A percentile compares a stretch with the other conserved stretches of the same genome.
These are phyloP conservation scores for Nomada hirtipes DNA, from an alignment of 2,888 invertebrate genomes.

Conservation along the genomic window DNA sequence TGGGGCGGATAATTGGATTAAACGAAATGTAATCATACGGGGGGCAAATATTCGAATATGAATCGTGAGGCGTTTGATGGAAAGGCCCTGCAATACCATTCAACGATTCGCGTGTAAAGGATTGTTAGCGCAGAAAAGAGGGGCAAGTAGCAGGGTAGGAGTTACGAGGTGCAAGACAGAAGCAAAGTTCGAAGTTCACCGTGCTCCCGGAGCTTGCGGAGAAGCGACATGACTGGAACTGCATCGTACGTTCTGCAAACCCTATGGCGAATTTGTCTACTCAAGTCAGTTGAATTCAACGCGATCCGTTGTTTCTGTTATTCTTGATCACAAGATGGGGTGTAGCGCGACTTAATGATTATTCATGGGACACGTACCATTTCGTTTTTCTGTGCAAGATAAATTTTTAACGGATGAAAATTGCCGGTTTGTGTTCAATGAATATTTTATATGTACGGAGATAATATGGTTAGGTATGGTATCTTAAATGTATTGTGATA, in stretches of 20 bases:
- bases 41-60: conserved; percentile 4
- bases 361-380: not conserved
- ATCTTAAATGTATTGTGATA: too few species aligned
- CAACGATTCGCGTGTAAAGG: conserved; percentile 8
- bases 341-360: not conserved
- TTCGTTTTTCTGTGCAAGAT: not conserved
- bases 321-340: conserved; percentile 4
- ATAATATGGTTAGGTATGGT: too few species aligned
- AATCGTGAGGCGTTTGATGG: not conserved
- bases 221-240: conserved; percentile 28
- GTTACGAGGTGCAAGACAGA: not conserved
- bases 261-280: conserved; percentile 31
- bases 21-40: conserved; percentile 5
- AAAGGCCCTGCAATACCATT: not conserved
- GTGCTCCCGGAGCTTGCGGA: conserved; percentile 2
- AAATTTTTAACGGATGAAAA: too few species aligned
- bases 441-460: too few species aligned
- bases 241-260: conserved; percentile 15
- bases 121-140: conserved; percentile 3
- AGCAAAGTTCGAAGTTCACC: conserved; percentile 21
- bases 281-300: conserved; percentile 23
- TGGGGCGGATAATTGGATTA: conserved; percentile 5
- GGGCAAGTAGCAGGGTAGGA: not conserved
- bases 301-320: conserved; percentile 25
- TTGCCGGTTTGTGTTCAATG: too few species aligned